Evolutionary conservation across 2,113 vertebrate species (phyloP), one percentile per base, ranked within the genome.

Genomic region (Bufo gargarizans): DNA sequence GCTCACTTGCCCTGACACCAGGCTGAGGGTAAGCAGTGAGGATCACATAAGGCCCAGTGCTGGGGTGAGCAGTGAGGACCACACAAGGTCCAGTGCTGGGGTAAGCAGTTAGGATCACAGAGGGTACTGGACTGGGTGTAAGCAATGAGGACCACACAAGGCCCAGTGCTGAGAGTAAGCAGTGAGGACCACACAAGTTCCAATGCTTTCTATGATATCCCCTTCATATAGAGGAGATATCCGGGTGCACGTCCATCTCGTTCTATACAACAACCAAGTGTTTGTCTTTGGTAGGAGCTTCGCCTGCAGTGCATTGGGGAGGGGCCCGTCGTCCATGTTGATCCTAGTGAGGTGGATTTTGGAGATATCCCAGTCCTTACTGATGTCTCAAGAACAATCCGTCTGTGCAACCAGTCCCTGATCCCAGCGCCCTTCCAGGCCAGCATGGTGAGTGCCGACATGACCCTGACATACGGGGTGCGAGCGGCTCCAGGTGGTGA

Each of bases 361-460:
- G 96, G 97, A 79, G 90, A 0, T 22, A 94, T 97, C 92, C 94
- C 91, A 0, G 95, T 96, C 19, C 91, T 98, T 11, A 94, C 87
- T 4, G 95, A 97, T 77, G 61, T 90, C 7, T 89, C 92, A 22
- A 92, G 22, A 92, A 88, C 50, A 0, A 91, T 99, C 76, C 78
- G 49, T 1, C 94, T 99, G 17, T 92, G 91, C 19, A 99, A 97
- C 84, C 92, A 95, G 63, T 94, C 94, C 20, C 92, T 95, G 0
- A 94, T 96, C 84, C 92, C 96, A 0, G 94, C 94, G 0, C 17
- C 45, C 3, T 98, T 99, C 91, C 90, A 61, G 10, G 91, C 94
- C 71, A 45, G 49, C 55, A 94, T 96, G 93, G 97, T 97, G 86
- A 94, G 96, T 94, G 84, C 11, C 10, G 2, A 58, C 33, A 17